phyloP scores from a whole-genome alignment of 2,113 vertebrate genomes.

The Furnarius figulus region DNA sequence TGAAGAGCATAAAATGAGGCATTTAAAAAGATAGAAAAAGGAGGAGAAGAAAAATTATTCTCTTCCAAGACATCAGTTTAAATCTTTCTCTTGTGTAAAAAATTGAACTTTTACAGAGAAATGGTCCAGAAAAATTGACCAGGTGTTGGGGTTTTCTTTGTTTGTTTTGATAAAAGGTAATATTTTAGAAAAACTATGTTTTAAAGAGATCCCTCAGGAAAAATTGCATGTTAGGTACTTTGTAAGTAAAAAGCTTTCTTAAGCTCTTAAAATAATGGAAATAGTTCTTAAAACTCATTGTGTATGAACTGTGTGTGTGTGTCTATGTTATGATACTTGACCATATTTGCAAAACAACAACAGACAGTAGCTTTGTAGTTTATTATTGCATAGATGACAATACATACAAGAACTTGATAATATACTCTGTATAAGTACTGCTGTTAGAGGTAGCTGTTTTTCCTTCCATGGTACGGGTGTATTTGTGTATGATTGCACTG shows the following conservation, averaged over 20 bases:
- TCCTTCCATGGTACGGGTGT: not conserved
- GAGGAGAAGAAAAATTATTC: not conserved
- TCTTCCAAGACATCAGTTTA: not conserved
- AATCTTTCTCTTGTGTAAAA: not conserved
- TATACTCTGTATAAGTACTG: not conserved
- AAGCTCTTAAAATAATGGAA: not conserved
- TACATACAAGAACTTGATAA: not conserved
- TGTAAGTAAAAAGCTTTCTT: not conserved
- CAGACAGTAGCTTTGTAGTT: not conserved
- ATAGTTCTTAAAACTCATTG: not conserved
- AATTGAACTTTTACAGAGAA: not conserved
- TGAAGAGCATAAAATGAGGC: not conserved
- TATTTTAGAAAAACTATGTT: not conserved
- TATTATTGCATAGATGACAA: not conserved
- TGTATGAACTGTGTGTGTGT: rapidly evolving
- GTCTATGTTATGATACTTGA: not conserved
- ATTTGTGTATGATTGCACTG: not conserved
- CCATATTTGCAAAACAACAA: not conserved
- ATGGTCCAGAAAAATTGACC: not conserved
- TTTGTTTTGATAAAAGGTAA: not conserved
- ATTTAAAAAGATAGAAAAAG: not conserved
- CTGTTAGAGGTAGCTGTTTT: not conserved
- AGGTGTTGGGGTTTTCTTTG: rapidly evolving
- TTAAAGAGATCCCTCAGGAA: not conserved
- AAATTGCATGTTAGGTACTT: not conserved